Percentiles rank a stretch among this genome's conserved stretches.
These are phyloP conservation scores for Metridium senile DNA, from an alignment of 92 coral and sea anemone genomes.

Conservation along the genomic window DNA sequence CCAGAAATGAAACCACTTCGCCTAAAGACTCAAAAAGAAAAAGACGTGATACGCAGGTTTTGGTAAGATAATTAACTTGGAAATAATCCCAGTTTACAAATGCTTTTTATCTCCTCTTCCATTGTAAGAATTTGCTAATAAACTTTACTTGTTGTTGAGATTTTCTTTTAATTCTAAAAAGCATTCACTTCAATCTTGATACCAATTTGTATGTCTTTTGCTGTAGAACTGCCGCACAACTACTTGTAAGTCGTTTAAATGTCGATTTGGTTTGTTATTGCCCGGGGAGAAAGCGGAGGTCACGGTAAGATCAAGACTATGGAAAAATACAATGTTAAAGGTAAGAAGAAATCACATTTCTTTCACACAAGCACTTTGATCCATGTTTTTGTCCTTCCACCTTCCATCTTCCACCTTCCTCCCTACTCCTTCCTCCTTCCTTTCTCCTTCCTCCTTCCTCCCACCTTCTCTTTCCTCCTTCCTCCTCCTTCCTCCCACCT, in stretches of 20 bases:
- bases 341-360: no score
- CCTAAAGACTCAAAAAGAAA: slow-evolving; percentile 34
- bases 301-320: slow-evolving; percentile 59
- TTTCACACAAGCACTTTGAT: no score
- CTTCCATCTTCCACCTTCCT: background rate
- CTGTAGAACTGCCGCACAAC: slow-evolving; percentile 53
- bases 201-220: no score
- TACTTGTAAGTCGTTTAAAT: slow-evolving; percentile 42
- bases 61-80: slow-evolving; percentile 1
- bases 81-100: background rate
- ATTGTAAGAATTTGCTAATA: no score
- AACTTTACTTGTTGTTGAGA: no score
- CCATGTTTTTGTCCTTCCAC: background rate
- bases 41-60: slow-evolving; percentile 11
- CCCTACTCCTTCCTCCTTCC: background rate
- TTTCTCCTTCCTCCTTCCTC: background rate
- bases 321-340: slow-evolving; percentile 67
- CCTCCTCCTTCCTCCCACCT: no score
- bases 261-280: slow-evolving; percentile 59
- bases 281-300: slow-evolving; percentile 59
- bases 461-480: background rate
- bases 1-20: slow-evolving; percentile 19
- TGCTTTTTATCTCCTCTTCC: no score
- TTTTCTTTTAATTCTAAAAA: no score
- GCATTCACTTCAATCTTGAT: no score